Percentiles rank a stretch among this genome's conserved stretches.
These are phyloP conservation scores for Gnatocerus cornutus DNA, from an alignment of 2,888 invertebrate species.

Conservation along the genomic window DNA sequence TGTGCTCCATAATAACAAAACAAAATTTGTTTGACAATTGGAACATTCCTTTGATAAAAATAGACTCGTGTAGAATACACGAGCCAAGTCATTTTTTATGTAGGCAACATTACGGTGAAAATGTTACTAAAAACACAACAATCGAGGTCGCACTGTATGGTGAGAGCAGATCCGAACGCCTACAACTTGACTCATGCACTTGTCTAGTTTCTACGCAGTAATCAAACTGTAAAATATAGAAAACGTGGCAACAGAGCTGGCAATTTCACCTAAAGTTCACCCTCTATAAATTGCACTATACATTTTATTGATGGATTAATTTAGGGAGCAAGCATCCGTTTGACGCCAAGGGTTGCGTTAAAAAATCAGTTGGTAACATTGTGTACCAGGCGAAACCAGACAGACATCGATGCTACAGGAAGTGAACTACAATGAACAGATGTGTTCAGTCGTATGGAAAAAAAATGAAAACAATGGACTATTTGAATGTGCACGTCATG, in stretches of 20 bases:
- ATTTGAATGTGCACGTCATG: constrained; percentile 42
- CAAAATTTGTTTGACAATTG: constrained; percentile 38
- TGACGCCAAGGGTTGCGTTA: constrained; percentile 2
- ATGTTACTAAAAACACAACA: background rate
- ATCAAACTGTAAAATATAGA: constrained; percentile 13
- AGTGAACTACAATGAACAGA: constrained; percentile 56
- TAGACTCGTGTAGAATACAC: constrained; percentile 9
- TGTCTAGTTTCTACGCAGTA: constrained; percentile 53
- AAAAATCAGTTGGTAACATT: constrained; percentile 32
- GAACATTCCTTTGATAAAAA: constrained; percentile 36
- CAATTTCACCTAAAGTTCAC: constrained; percentile 9
- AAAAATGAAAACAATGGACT: constrained; percentile 50
- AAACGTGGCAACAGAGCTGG: constrained; percentile 51
- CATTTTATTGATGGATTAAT: constrained; percentile 13
- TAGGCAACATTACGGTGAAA: background rate
- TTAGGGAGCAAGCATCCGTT: background rate
- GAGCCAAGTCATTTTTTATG: background rate
- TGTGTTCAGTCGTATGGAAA: constrained; percentile 54
- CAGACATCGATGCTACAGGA: constrained; percentile 54
- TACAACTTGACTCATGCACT: constrained; percentile 50
- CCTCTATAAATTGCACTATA: background rate
- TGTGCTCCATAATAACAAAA: constrained; percentile 42
- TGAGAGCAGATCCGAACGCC: constrained; percentile 38
- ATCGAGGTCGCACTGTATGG: constrained; percentile 20
- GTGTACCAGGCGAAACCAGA: constrained; percentile 55